Base-by-base conservation (phyloP, 2,797 vertebrate genomes). In the Sebastes matsubarae region DNA sequence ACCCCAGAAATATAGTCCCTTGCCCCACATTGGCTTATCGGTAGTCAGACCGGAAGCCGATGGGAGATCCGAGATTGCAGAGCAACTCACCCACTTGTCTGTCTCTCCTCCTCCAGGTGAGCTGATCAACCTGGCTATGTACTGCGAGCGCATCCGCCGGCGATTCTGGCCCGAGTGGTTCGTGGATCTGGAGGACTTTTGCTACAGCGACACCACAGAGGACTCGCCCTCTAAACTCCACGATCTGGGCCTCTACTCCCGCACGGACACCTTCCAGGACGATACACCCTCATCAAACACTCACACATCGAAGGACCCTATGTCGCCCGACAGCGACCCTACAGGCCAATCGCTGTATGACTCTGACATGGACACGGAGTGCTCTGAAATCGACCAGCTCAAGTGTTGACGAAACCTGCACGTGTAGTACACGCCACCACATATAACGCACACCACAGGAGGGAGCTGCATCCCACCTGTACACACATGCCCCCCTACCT, bases 161-260 rank as follows among this genome's bases (percentile, higher is more conserved):
- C 97, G 97, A 88, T 99, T 99, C 90, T 99, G 98, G 98, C 98
- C 98, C 0, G 98, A 99, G 85, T 99, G 98, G 98, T 98, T 97
- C 9, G 97, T 98, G 0, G 98, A 98, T 54, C 95, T 97, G 5
- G 98, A 99, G 68, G 96, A 96, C 83, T 96, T 98, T 68, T 92
- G 96, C 80, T 98, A 97, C 4, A 96, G 96, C 27, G 96, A 97
- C 89, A 96, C 94, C 86, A 96, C 96, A 0, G 97, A 99, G 71
- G 92, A 95, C 90, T 96, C 96, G 1, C 94, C 96, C 25, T 97
- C 96, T 0, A 97, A 95, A 10, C 95, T 99, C 83, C 96, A 87
- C 30, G 97, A 98, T 84, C 96, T 98, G 87, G 98, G 98, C 93
- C 96, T 99, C 87, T 98, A 97, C 94, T 99, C 98, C 71, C 93